Evolutionary conservation across 2,113 vertebrate species (phyloP).

Genomic region (Terrapene triunguis): DNA sequence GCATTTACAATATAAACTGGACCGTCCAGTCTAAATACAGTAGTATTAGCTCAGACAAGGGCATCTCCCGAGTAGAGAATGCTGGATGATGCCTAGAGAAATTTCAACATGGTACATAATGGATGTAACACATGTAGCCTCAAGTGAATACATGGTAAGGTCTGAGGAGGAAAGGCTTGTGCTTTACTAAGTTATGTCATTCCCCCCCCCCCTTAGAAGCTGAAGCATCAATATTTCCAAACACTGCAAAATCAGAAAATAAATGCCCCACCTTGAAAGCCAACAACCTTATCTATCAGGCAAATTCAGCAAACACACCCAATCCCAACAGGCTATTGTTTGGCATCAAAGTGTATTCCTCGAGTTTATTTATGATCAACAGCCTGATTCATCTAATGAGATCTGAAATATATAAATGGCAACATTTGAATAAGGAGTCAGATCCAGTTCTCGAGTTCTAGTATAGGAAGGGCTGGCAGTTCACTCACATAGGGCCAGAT

Average conservation of each 20-base stretch:
- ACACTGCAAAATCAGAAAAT: not conserved
- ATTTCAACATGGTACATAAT: not conserved
- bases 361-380: not conserved
- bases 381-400: not conserved
- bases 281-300: not conserved
- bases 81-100: not conserved
- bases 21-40: not conserved
- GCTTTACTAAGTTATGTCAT: not conserved
- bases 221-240: not conserved
- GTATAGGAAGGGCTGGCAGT: not conserved
- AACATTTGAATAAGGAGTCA: not conserved
- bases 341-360: accelerated
- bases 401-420: not conserved
- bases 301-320: not conserved
- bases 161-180: not conserved
- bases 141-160: not conserved
- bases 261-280: not conserved
- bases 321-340: not conserved
- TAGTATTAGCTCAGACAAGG: not conserved
- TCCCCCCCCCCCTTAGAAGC: not conserved
- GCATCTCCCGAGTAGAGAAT: not conserved
- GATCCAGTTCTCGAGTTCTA: not conserved
- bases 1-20: not conserved
- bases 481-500: not conserved
- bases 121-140: accelerated